phyloP scores from a whole-genome alignment of 2,888 invertebrate species.

The Conchocele bisecta region DNA sequence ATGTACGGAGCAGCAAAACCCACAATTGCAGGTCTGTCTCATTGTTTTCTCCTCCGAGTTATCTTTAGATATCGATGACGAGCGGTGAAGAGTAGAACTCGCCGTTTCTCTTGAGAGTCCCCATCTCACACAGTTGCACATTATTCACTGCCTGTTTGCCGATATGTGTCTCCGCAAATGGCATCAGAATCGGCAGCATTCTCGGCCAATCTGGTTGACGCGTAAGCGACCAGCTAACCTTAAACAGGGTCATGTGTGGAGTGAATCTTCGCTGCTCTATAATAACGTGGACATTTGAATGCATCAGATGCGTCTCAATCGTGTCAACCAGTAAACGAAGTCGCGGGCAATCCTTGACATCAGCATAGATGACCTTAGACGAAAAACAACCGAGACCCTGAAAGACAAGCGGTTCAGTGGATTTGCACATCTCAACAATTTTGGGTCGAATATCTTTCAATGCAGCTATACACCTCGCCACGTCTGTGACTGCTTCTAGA shows the following conservation, averaged over 20 bases:
- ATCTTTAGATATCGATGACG: too few species aligned
- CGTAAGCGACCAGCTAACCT: slow-evolving; percentile 73
- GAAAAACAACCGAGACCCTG: slow-evolving; percentile 80
- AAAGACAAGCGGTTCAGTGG: slow-evolving; percentile 65
- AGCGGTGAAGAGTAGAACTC: too few species aligned
- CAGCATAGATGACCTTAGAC: slow-evolving; percentile 80
- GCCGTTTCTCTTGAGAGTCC: slow-evolving; percentile 18
- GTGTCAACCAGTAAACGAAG: slow-evolving; percentile 75
- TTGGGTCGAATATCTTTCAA: slow-evolving; percentile 61
- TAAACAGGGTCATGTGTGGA: slow-evolving; percentile 83
- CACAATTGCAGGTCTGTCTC: too few species aligned
- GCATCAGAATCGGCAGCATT: slow-evolving; percentile 71
- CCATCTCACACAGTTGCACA: slow-evolving; percentile 81
- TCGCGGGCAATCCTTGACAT: slow-evolving; percentile 71
- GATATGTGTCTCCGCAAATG: slow-evolving; percentile 72
- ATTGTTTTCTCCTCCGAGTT: too few species aligned
- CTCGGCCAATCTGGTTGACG: slow-evolving; percentile 73
- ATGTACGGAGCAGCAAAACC: too few species aligned
- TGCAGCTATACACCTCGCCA: slow-evolving; percentile 64
- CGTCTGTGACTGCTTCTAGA: slow-evolving; percentile 73
- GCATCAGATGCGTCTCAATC: slow-evolving; percentile 71
- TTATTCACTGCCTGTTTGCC: slow-evolving; percentile 79
- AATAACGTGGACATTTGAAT: slow-evolving; percentile 75
- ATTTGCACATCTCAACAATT: slow-evolving; percentile 57
- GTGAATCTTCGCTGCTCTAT: slow-evolving; percentile 81